A percentile compares a stretch with the other conserved stretches of the same genome.
Evolutionary conservation across 1,140 invertebrate species (phyloP).

Genomic region (Pogonus chalceus): DNA sequence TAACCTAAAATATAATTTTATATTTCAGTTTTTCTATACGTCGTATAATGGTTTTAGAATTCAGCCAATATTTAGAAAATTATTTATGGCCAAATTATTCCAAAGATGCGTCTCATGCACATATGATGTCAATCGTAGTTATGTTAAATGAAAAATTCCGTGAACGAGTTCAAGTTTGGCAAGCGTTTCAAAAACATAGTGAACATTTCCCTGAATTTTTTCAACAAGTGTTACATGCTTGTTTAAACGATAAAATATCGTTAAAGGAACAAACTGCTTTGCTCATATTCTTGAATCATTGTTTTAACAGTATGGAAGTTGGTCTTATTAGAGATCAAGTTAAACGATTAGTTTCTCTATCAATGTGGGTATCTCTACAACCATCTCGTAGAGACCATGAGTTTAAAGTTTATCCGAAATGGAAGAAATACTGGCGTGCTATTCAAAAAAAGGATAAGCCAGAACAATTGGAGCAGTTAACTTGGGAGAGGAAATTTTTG

Average conservation of each 20-base stretch:
- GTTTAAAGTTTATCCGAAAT: slow-evolving; percentile 77
- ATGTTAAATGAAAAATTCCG: slow-evolving; percentile 99
- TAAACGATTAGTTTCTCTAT: slow-evolving; percentile 82
- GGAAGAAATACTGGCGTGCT: slow-evolving; percentile 85
- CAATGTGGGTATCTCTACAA: slow-evolving; percentile 89
- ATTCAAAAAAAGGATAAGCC: slow-evolving; percentile 79
- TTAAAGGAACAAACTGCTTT: slow-evolving; percentile 79
- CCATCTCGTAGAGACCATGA: slow-evolving; percentile 72
- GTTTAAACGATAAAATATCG: slow-evolving; percentile 46
- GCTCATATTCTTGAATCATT: slow-evolving; percentile 88
- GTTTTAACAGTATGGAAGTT: slow-evolving; percentile 95
- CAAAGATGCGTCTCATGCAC: slow-evolving; percentile 57
- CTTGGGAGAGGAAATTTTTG: slow-evolving; percentile 84
- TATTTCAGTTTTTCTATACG: slow-evolving; percentile 66
- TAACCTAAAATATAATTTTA: slow-evolving; percentile 13
- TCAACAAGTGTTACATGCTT: slow-evolving; percentile 64
- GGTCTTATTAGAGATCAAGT: slow-evolving; percentile 86
- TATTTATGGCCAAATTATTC: slow-evolving; percentile 96
- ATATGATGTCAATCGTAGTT: slow-evolving; percentile 90
- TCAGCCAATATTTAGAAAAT: slow-evolving; percentile 94
- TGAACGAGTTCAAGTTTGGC: slow-evolving; percentile 94
- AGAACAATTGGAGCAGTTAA: slow-evolving; percentile 57
- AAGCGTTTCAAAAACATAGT: slow-evolving; percentile 71
- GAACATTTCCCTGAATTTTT: slow-evolving; percentile 84
- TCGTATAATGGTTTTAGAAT: slow-evolving; percentile 91